Evolutionary conservation across 2,113 vertebrate genomes (phyloP).

Genomic region (Chlorodrepanis virens): DNA sequence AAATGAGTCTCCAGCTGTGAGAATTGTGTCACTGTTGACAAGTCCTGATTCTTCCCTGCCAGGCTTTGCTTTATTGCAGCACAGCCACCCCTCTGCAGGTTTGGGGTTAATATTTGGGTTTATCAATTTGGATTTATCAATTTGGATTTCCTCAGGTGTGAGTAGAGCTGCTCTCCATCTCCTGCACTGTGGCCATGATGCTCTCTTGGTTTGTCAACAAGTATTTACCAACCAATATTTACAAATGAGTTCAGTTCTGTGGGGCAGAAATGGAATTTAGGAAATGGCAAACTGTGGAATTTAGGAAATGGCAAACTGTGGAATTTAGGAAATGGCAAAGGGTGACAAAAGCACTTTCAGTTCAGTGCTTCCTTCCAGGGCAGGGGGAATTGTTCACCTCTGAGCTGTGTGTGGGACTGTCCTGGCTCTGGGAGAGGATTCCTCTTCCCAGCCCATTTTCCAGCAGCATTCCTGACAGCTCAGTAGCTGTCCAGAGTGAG

Average conservation of each 20-base stretch:
- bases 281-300: no score
- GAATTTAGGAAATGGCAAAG: not conserved
- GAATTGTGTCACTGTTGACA: not conserved
- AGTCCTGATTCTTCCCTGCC: not conserved
- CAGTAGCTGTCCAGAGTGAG: not conserved
- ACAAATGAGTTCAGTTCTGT: not conserved
- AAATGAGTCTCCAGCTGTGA: not conserved
- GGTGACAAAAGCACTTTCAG: fast-evolving
- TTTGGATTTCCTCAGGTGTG: not conserved
- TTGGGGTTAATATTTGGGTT: not conserved
- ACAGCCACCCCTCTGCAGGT: not conserved
- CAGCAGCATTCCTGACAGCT: not conserved
- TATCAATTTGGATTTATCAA: not conserved
- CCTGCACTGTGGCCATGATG: not conserved
- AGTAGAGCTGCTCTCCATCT: not conserved
- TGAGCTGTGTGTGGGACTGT: no score
- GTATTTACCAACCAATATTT: not conserved
- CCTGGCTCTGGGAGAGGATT: not conserved
- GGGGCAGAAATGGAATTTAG: no score
- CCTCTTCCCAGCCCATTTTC: not conserved
- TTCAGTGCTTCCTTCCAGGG: not conserved
- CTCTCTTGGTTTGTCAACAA: not conserved
- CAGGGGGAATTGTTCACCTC: not conserved
- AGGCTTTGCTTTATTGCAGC: not conserved
- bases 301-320: no score